Evolutionary conservation across 2,797 vertebrate species (phyloP).

Genomic region (Staurois parvus): DNA sequence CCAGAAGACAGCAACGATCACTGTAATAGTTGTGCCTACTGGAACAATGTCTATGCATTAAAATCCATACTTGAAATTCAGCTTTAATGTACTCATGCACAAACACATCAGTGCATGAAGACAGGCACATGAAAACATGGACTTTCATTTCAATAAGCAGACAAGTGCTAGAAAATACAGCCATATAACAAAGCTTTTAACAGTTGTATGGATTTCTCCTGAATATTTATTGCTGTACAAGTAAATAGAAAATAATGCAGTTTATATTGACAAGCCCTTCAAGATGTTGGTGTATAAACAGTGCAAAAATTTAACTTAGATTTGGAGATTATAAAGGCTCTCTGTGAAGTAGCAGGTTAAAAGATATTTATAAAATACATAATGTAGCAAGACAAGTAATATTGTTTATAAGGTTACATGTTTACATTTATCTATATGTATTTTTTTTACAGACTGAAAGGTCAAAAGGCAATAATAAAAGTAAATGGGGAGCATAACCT

Average conservation of each 20-base stretch:
- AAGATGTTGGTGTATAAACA: not conserved
- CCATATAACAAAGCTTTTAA: too few species aligned
- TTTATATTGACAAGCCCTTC: conserved; percentile 4
- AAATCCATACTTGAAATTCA: too few species aligned
- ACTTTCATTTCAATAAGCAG: too few species aligned
- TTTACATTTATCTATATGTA: conserved; percentile 27
- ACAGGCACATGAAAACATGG: too few species aligned
- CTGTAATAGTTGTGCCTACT: too few species aligned
- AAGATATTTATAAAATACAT: conserved; percentile 21
- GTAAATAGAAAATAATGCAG: not conserved
- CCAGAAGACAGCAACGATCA: too few species aligned
- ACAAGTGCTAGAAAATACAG: too few species aligned
- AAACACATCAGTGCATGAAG: too few species aligned
- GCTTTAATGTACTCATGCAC: too few species aligned
- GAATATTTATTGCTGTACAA: conserved; percentile 20
- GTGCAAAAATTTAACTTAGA: not conserved
- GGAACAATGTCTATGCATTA: too few species aligned
- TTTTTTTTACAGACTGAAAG: conserved; percentile 2
- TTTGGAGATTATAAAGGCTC: not conserved
- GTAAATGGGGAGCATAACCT: not conserved
- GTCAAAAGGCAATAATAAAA: conserved; percentile 18
- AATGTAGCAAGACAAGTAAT: conserved; percentile 20
- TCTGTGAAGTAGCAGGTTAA: not conserved
- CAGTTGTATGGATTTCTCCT: too few species aligned
- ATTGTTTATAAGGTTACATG: conserved; percentile 22